Base-by-base conservation (phyloP, 2,797 vertebrate species). In the Delichon dasypus region DNA sequence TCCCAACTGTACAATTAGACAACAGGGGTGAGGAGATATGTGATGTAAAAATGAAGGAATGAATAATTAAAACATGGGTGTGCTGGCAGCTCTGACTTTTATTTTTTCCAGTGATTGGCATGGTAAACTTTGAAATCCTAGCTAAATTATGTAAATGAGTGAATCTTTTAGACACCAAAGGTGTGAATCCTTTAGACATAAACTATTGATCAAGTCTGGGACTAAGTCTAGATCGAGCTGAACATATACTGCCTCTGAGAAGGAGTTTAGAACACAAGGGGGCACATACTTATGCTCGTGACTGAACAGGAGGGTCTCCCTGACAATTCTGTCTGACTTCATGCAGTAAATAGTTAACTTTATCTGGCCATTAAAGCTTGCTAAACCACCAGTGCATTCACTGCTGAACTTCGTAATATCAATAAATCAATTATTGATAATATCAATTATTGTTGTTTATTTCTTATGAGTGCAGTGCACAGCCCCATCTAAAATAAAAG, bases 261-360 rank as follows among this genome's bases (percentile, higher is more conserved):
- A 65, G n/a, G 17, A 45, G 7, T 58, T 71, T 58, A 34, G 51
- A 58, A 34, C n/a, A 47, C 0, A 2, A 45, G 0, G 7, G 6
- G 6, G 2, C 12, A 61, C 36, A 40, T 53, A 16, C 7, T 53
- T 58, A 77, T 16, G 12, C 12, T 83, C 16, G 16, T 16, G 51
- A 27, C 7, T 65, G 38, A 71, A 34, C 7, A 27, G 18, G 21
- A 40, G 9, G 9, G 6, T 53, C 25, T 58, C 26, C 21, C 18
- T 19, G 29, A 38, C 3, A 20, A 34, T 40, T 58, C 34, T 65
- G 15, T 40, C 45, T 58, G 29, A 53, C 4, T 18, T 11, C 65
- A 7, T 40, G 21, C 12, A 47, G 66, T 16, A 47, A 65, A 45
- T 47, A 84, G 58, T 58, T 21, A 51, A 10, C 17, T 64, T 6